Evolutionary conservation across 2,888 invertebrate species (phyloP).

Genomic region (Brachynemurus nebulosus): DNA sequence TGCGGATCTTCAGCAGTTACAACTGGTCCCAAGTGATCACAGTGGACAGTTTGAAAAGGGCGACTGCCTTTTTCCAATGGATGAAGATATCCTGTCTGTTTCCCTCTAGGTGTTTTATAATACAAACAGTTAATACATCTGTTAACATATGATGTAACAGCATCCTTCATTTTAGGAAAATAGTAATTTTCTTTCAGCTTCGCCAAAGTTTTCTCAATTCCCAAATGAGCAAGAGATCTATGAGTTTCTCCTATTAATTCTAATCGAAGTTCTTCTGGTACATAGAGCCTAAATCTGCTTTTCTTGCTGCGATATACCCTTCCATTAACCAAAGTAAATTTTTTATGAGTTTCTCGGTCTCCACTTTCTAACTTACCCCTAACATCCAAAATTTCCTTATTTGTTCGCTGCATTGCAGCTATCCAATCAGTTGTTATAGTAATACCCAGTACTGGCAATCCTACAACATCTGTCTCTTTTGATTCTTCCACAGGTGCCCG

Average conservation of each 20-base stretch:
- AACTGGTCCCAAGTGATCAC: conserved; percentile 15
- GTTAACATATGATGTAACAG: conserved; percentile 9
- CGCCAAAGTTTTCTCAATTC: conserved; percentile 11
- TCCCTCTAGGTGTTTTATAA: conserved; percentile 11
- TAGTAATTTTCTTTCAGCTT: conserved; percentile 13
- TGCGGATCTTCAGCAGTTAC: conserved; percentile 6
- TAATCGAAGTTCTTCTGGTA: conserved; percentile 3
- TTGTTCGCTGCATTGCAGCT: conserved; percentile 10
- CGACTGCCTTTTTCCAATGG: conserved; percentile 13
- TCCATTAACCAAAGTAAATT: conserved; percentile 14
- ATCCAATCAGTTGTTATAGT: conserved; percentile 15
- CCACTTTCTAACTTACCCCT: too few relatives aligned
- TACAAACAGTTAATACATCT: conserved; percentile 10
- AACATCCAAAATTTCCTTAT: conserved; percentile 2
- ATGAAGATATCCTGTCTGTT: conserved; percentile 13
- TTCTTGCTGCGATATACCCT: conserved; percentile 14
- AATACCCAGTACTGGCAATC: conserved; percentile 14
- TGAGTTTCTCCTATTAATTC: conserved; percentile 3
- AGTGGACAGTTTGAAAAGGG: conserved; percentile 13
- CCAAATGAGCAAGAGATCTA: conserved; percentile 10
- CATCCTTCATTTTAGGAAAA: conserved; percentile 13
- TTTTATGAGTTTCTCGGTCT: too few relatives aligned
- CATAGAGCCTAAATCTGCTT: conserved; percentile 7
- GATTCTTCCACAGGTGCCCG: conserved; percentile 14
- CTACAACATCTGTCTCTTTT: conserved; percentile 10